Base-by-base conservation (phyloP, 2,797 vertebrate species). In the Falco rusticolus region DNA sequence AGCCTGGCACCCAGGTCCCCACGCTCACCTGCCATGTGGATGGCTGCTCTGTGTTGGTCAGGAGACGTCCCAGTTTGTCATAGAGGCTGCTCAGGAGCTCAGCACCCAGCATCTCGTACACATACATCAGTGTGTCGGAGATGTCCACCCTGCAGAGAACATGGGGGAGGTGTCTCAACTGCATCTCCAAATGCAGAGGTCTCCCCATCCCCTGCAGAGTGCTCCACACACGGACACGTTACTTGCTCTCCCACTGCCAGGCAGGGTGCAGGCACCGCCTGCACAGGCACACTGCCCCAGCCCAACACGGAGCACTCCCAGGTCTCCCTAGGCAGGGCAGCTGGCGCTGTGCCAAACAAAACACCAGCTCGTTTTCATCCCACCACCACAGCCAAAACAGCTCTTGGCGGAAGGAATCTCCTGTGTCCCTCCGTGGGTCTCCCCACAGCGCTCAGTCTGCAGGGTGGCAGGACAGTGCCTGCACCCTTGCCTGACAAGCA, bases 41-140 rank as follows among this genome's bases (percentile, higher is more conserved):
- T 0, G 99, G 98, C 96, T 99, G 99, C 87, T 99, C 99, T 1
- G 98, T 98, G 92, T 98, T 99, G 85, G 99, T 99, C 96, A 99
- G 98, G 94, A 99, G 98, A 94, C 99, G 98, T 61, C 99, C 99
- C 75, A 99, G 98, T 97, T 99, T 99, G 96, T 99, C 99, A 90
- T 99, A 99, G 93, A 99, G 98, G 98, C 99, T 99, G 98, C 99
- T 99, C 89, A 99, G 98, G 95, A 99, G 98, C 98, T 99, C 99
- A 3, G 99, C 99, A 17, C 99, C 99, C 96, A 99, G 98, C 99
- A 99, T 99, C 98, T 99, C 99, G 4, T 99, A 99, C 78, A 99
- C 99, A 1, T 99, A 99, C 99, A 99, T 99, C 96, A 99, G 98
- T 0, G 99, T 99, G 97, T 99, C 99, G 9, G 99, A 99, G 94